phyloP scores from a whole-genome alignment of 2,797 vertebrate genomes.

The Muscicapa striata region DNA sequence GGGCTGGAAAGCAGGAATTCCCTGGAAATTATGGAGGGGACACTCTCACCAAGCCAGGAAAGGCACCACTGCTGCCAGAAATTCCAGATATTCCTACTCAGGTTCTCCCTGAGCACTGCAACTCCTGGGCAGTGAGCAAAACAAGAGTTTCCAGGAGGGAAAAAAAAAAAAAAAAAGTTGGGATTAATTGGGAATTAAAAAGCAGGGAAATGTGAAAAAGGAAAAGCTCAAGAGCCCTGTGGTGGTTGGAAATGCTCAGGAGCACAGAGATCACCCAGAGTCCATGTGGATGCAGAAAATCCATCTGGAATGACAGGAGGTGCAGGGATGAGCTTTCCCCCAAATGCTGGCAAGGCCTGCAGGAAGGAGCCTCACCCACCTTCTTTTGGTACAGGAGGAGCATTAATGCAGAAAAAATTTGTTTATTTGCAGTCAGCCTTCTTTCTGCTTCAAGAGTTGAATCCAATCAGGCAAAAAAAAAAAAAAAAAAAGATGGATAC shows the following conservation, averaged over 20 bases:
- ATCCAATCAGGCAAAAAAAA: background rate
- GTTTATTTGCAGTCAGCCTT: background rate
- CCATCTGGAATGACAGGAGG: background rate
- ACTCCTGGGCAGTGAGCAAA: background rate
- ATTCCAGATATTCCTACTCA: background rate
- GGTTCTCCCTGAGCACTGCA: background rate
- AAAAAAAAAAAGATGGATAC: background rate
- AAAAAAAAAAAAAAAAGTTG: too few species aligned
- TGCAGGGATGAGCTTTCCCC: background rate
- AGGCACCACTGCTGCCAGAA: background rate
- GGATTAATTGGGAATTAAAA: background rate
- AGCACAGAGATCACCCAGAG: background rate
- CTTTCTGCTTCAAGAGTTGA: background rate
- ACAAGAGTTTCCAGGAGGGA: rapidly evolving
- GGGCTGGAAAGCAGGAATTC: background rate
- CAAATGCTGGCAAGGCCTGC: rapidly evolving
- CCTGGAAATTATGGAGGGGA: background rate
- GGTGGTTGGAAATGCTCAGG: background rate
- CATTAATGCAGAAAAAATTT: background rate
- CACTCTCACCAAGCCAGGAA: too few species aligned
- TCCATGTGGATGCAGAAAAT: background rate
- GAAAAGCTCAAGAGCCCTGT: background rate
- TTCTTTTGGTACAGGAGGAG: background rate
- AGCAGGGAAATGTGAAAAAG: background rate
- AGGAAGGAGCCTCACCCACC: background rate